Evolutionary conservation across 2,797 vertebrate species (phyloP).

Genomic region (Xiphophorus birchmanni): DNA sequence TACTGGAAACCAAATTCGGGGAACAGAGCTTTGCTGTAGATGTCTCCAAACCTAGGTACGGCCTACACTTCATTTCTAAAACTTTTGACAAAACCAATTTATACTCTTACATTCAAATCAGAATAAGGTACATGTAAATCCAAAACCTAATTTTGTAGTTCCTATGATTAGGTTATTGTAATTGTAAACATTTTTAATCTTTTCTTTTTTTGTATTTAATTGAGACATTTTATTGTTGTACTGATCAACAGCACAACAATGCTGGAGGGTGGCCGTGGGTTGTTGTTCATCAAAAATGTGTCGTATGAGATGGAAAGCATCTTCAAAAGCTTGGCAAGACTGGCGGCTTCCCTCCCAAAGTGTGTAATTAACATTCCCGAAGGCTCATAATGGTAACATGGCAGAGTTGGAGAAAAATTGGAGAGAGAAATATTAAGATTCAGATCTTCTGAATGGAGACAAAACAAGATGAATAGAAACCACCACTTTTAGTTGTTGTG

Average conservation of each 20-base stretch:
- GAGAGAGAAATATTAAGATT: slow-evolving; percentile 29
- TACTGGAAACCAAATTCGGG: not conserved
- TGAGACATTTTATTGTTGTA: slow-evolving; percentile 64
- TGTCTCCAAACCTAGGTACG: not conserved
- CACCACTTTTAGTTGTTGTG: slow-evolving; percentile 54
- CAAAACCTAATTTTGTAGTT: not conserved
- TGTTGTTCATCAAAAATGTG: slow-evolving; percentile 72
- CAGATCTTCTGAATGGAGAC: slow-evolving; percentile 26
- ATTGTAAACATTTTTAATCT: not conserved
- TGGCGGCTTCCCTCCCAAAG: slow-evolving; percentile 61
- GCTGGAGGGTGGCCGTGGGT: not conserved
- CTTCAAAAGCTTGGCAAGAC: slow-evolving; percentile 71
- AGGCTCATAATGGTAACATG: slow-evolving; percentile 60
- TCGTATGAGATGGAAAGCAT: slow-evolving; percentile 59
- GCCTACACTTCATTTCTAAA: not conserved
- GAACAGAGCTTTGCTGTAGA: not conserved
- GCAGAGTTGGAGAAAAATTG: slow-evolving; percentile 5
- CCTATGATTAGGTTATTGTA: not conserved
- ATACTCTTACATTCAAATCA: not conserved
- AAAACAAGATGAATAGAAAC: slow-evolving; percentile 19
- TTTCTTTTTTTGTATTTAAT: slow-evolving; percentile 21
- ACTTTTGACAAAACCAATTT: not conserved
- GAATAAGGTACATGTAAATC: not conserved
- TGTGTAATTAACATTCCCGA: slow-evolving; percentile 71
- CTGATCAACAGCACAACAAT: slow-evolving; percentile 39